Evolutionary conservation across 2,797 vertebrate genomes (phyloP), one percentile per base, ranked within the genome.

Genomic region (Nyctibius grandis): DNA sequence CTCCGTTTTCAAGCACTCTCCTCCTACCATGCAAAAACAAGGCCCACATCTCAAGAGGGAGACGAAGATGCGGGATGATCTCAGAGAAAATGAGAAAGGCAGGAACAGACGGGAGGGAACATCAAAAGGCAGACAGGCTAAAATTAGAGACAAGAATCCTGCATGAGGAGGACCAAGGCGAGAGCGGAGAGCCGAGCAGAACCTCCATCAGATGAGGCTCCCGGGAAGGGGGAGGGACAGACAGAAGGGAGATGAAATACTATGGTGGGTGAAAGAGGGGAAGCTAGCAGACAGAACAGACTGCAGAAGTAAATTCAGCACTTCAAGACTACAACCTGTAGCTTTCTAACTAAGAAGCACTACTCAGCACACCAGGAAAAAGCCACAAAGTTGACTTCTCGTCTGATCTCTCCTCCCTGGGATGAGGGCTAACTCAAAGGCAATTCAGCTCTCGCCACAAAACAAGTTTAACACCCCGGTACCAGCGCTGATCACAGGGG

Each of bases 81-180:
- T 88, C 70, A 42, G 67, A 90, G 88, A 53, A 61, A 53, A 78
- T 47, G 33, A 88, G 88, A 86, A 93, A 87, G 81, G 91, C 92
- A 94, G 70, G 83, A 96, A 96, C 87, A 96, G 91, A 88, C 36
- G 3, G 60, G 42, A 96, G 26, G 60, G 67, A 82, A 95, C 85
- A 77, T 91, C 80, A 10, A 85, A 94, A 96, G 74, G 74, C 86
- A 95, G 90, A 86, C 9, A 4, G 36, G 80, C 93, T 96, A 97
- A 97, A 96, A 95, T 93, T 93, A 96, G 96, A 95, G 83, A 81
- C 77, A 84, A 86, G 83, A 73, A 81, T 65, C 65, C 69, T 69
- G 73, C 50, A 72, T 73, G 67, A 85, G 59, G 40, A 95, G 20
- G 83, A 91, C 93, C 83, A 78, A 87, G 51, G 53, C 38, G 4